Evolutionary conservation across 2,113 vertebrate species (phyloP).

Genomic region (Aldabrachelys gigantea): DNA sequence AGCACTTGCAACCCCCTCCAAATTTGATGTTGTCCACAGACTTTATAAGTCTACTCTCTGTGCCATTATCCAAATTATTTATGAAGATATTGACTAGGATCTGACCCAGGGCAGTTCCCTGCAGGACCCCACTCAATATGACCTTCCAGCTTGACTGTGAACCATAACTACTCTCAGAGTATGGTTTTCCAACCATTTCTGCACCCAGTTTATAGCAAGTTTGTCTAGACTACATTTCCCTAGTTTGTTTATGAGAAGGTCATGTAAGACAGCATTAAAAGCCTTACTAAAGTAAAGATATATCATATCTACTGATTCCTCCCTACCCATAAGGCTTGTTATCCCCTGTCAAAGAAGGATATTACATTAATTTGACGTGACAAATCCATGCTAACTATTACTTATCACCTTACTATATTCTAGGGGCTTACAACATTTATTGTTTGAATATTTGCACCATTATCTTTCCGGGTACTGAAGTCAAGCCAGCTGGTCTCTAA

Average conservation of each 20-base stretch:
- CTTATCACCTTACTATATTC: neutral
- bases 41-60: neutral
- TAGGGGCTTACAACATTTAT: neutral
- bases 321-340: neutral
- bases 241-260: neutral
- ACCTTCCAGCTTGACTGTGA: neutral
- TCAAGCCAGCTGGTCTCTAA: neutral
- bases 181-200: neutral
- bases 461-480: neutral
- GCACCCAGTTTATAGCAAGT: neutral
- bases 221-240: neutral
- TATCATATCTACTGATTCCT: neutral
- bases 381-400: neutral
- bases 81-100: neutral
- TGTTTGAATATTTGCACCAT: neutral
- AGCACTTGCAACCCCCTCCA: neutral
- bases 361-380: neutral
- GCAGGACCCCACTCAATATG: neutral
- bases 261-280: neutral
- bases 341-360: neutral
- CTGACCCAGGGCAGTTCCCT: neutral
- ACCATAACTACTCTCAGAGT: neutral
- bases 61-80: too few relatives aligned
- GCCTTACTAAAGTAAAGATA: neutral
- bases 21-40: neutral